Conservation (phyloP, 2,888 invertebrate species). For the Thymelicus sylvestris region DNA sequence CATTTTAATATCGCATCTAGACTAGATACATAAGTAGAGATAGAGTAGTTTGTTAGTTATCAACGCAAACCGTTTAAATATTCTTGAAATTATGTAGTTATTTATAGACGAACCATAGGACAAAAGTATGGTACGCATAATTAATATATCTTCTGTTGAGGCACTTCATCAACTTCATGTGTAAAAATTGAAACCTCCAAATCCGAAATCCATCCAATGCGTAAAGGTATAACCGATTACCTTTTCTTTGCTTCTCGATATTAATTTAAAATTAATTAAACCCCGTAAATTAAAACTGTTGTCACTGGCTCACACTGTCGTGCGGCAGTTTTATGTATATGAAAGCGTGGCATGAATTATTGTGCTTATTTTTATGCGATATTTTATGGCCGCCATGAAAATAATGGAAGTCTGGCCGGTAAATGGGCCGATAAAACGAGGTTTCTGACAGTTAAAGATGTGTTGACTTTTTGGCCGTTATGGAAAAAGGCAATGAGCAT, state of each 20-base stretch:
- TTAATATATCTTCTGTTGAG: too few species aligned
- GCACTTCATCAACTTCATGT: not conserved
- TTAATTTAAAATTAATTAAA: conserved; percentile 9
- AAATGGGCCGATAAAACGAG: conserved; percentile 27
- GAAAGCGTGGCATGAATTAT: conserved; percentile 25
- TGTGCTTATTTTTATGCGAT: conserved; percentile 32
- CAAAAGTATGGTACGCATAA: too few species aligned
- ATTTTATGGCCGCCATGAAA: conserved; percentile 24
- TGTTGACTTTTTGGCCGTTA: conserved; percentile 21
- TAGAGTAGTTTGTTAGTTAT: too few species aligned
- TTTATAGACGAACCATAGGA: too few species aligned
- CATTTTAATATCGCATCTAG: too few species aligned
- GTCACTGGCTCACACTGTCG: conserved; percentile 14
- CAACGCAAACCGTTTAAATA: too few species aligned
- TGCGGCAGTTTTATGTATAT: conserved; percentile 5
- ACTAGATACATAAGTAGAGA: too few species aligned
- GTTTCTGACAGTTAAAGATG: conserved; percentile 15
- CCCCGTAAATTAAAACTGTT: conserved; percentile 12
- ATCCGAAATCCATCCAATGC: not conserved
- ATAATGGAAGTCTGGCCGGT: conserved; percentile 22
- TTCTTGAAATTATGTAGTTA: too few species aligned
- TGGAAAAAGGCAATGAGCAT: not conserved
- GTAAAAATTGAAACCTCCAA: not conserved
- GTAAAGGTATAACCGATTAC: not conserved
- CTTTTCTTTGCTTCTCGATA: not conserved